Percentiles rank a stretch among this genome's conserved stretches.
These are phyloP conservation scores for Gymnothorax reevesii DNA, from an alignment of 2,797 vertebrate species.

Conservation along the genomic window DNA sequence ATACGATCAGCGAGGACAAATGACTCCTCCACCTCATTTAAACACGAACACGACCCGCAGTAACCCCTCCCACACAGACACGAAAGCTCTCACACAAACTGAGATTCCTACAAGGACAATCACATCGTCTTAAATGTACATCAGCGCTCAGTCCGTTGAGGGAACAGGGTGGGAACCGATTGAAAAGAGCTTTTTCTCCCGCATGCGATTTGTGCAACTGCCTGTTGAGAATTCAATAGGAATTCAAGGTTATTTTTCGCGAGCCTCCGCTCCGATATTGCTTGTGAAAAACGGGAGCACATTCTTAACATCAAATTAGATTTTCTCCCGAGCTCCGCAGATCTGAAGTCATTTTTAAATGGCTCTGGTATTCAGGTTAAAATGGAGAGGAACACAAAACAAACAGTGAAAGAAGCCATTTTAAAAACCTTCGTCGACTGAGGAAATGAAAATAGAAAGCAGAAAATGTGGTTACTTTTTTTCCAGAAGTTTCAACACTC, in stretches of 20 bases:
- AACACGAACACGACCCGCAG: background rate
- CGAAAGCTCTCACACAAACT: background rate
- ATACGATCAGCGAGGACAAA: background rate
- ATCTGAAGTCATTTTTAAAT: slow-evolving; percentile 3
- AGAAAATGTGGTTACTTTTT: background rate
- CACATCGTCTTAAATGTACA: background rate
- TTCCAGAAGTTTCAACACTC: background rate
- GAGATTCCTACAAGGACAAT: background rate
- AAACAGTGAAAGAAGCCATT: background rate
- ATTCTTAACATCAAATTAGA: slow-evolving; percentile 5
- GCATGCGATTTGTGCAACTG: background rate
- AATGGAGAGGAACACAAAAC: background rate
- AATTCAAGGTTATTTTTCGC: background rate
- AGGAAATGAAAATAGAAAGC: background rate
- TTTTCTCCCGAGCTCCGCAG: background rate
- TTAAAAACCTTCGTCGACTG: background rate
- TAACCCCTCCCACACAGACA: background rate
- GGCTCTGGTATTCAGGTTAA: background rate
- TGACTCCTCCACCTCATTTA: background rate
- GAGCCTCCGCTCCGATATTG: background rate
- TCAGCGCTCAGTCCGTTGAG: background rate
- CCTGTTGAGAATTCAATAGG: background rate
- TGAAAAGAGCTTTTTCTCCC: background rate
- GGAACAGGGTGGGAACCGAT: slow-evolving; percentile 1
- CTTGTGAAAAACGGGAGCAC: slow-evolving; percentile 5